A percentile compares a stretch with the other conserved stretches of the same genome.
These are phyloP conservation scores for Melinopterus prodromus DNA, from an alignment of 2,888 invertebrate species.

Conservation along the genomic window DNA sequence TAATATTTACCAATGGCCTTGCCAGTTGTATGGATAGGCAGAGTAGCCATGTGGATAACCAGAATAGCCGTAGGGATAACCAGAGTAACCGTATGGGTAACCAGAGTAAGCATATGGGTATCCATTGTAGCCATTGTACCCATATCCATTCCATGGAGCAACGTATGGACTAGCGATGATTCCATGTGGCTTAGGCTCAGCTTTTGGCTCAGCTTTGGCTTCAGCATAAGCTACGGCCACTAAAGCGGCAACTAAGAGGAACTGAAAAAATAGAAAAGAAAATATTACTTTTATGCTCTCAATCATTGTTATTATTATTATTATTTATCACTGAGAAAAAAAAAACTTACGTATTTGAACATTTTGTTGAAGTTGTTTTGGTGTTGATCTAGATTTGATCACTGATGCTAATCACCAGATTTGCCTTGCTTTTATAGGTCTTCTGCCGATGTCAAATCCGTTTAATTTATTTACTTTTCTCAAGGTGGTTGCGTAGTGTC, in stretches of 20 bases:
- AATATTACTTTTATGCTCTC: background rate
- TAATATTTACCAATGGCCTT: background rate
- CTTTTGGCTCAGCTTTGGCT: background rate
- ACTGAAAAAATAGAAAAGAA: background rate
- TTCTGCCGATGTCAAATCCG: background rate
- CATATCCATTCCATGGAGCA: slow-evolving; percentile 4
- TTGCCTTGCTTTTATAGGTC: background rate
- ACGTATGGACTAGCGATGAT: background rate
- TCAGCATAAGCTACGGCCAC: slow-evolving; percentile 9
- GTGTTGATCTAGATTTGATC: slow-evolving; percentile 5
- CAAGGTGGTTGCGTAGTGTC: background rate
- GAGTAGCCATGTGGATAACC: background rate
- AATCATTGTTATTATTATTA: background rate
- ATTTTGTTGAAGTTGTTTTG: slow-evolving; percentile 8
- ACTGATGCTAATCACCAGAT: background rate
- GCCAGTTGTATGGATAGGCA: background rate
- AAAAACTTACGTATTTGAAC: slow-evolving; percentile 13
- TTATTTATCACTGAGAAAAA: background rate
- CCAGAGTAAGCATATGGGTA: slow-evolving; percentile 51
- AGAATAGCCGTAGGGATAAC: slow-evolving; percentile 28
- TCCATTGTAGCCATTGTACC: background rate
- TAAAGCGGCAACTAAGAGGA: background rate
- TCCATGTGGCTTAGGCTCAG: slow-evolving; percentile 5
- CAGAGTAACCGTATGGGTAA: slow-evolving; percentile 54
- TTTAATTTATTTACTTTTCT: background rate